Conservation (phyloP, 2,113 vertebrate genomes). For the Serinus canaria region DNA sequence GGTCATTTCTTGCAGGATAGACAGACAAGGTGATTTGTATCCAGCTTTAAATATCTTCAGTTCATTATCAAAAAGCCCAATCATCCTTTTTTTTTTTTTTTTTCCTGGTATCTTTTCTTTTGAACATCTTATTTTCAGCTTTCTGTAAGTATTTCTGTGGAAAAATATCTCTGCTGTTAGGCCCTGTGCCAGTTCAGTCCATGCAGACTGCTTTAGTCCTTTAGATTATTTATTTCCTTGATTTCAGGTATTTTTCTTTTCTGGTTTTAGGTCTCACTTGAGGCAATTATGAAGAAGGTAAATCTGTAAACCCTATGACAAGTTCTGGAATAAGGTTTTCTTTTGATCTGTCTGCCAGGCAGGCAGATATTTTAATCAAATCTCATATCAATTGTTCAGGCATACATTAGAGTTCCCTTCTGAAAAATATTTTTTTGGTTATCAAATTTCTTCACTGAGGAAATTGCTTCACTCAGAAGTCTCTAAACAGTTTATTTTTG, state of each 20-base stretch:
- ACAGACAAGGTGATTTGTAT: background rate
- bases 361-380: background rate
- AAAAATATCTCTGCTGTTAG: background rate
- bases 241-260: background rate
- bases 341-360: background rate
- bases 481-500: background rate
- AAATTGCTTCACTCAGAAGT: background rate
- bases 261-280: background rate
- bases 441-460: background rate
- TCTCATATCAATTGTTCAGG: background rate
- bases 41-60: background rate
- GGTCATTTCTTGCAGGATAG: background rate
- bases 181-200: background rate
- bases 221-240: background rate
- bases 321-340: background rate
- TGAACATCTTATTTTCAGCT: background rate
- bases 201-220: background rate
- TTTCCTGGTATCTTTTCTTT: background rate
- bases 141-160: background rate
- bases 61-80: background rate
- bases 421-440: background rate
- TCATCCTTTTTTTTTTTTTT: background rate
- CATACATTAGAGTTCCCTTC: background rate
- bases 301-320: background rate
- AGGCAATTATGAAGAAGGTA: background rate